A percentile compares a stretch with the other conserved stretches of the same genome.
These are phyloP conservation scores for Gryllus longicercus DNA, from an alignment of 2,888 invertebrate species.

Conservation along the genomic window DNA sequence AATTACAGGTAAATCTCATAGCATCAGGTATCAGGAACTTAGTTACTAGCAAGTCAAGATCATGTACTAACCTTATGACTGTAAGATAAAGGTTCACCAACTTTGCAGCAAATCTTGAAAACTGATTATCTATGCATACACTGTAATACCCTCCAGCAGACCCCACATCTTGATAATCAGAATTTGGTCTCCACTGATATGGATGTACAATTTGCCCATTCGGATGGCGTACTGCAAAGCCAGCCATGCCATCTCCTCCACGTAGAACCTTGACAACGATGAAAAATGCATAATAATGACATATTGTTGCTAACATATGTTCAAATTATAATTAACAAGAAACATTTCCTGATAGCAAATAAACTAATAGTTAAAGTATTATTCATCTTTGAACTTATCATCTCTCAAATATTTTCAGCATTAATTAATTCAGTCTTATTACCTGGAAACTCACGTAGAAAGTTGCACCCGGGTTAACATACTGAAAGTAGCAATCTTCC, in stretches of 20 bases:
- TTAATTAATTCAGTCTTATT: slow-evolving; percentile 38
- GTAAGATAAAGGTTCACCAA: slow-evolving; percentile 86
- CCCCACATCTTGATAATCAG: slow-evolving; percentile 82
- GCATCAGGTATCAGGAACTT: no score
- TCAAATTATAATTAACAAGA: no score
- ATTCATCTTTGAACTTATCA: no score
- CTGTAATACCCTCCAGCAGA: slow-evolving; percentile 82
- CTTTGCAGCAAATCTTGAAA: slow-evolving; percentile 85
- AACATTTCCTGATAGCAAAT: no score
- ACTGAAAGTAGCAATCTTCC: slow-evolving; percentile 94
- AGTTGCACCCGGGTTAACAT: slow-evolving; percentile 85
- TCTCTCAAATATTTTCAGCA: no score
- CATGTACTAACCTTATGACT: slow-evolving; percentile 61
- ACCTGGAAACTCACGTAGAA: slow-evolving; percentile 94
- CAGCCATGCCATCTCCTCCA: slow-evolving; percentile 92
- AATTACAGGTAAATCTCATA: slow-evolving; percentile 4
- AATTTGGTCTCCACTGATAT: slow-evolving; percentile 85
- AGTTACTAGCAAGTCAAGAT: no score
- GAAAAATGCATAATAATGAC: neutral
- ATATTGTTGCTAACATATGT: no score
- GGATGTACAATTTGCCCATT: slow-evolving; percentile 80
- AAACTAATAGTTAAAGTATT: no score
- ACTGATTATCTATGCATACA: slow-evolving; percentile 90
- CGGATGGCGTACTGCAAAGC: slow-evolving; percentile 85
- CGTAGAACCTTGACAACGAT: slow-evolving; percentile 66